Evolutionary conservation across 2,797 vertebrate species (phyloP).

Genomic region (Astyanax mexicanus): DNA sequence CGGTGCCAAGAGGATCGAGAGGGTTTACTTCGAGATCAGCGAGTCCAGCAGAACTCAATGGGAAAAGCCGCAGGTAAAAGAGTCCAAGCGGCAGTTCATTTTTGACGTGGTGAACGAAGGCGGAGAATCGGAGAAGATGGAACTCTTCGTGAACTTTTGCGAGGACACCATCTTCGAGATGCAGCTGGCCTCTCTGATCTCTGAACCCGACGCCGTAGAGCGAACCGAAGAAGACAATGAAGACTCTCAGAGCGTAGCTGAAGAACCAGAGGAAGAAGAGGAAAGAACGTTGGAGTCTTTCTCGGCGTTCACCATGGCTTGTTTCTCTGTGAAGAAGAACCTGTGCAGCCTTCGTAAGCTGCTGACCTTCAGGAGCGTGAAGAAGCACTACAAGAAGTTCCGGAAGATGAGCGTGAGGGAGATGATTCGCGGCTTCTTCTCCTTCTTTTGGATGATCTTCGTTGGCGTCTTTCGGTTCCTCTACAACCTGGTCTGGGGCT

Average conservation of each 20-base stretch:
- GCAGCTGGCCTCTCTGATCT: slow-evolving; percentile 97
- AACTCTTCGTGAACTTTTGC: slow-evolving; percentile 98
- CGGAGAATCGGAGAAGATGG: slow-evolving; percentile 99
- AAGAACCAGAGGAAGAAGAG: slow-evolving; percentile 83
- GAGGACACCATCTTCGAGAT: slow-evolving; percentile 99
- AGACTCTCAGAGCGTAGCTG: slow-evolving; percentile 69
- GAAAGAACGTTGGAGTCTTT: slow-evolving; percentile 83
- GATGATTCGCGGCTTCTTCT: slow-evolving; percentile 88
- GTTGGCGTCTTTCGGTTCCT: slow-evolving; percentile 86
- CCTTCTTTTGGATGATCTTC: slow-evolving; percentile 92
- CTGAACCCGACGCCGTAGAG: slow-evolving; percentile 89
- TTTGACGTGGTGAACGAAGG: slow-evolving; percentile 99
- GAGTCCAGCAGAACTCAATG: slow-evolving; percentile 98
- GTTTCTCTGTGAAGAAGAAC: slow-evolving; percentile 85
- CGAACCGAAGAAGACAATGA: slow-evolving; percentile 86
- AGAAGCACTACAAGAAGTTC: slow-evolving; percentile 87
- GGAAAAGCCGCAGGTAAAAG: slow-evolving; percentile 99
- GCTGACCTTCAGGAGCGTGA: slow-evolving; percentile 88
- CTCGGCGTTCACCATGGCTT: slow-evolving; percentile 91
- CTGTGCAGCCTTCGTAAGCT: slow-evolving; percentile 82
- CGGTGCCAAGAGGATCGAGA: slow-evolving; percentile 95
- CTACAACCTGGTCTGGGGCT: slow-evolving; percentile 88
- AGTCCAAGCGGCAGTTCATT: slow-evolving; percentile 98
- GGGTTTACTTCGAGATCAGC: slow-evolving; percentile 98
- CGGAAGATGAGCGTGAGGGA: slow-evolving; percentile 92